A percentile compares a stretch with the other conserved stretches of the same genome.
These are phyloP conservation scores for Drosophila carrolli DNA, from an alignment of 1,140 invertebrate species.

Conservation along the genomic window DNA sequence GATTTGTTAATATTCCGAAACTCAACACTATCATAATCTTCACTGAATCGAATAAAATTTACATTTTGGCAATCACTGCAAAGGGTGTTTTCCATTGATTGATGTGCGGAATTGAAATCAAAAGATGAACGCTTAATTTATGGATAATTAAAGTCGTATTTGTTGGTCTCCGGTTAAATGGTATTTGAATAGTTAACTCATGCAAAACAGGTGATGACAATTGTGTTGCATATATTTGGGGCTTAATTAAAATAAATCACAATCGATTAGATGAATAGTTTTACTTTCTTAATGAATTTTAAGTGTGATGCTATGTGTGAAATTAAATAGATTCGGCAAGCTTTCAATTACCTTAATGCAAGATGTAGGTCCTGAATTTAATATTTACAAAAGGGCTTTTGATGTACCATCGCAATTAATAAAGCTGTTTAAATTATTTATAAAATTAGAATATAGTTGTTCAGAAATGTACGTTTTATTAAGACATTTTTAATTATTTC, in stretches of 20 bases:
- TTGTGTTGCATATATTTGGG: constrained; percentile 14
- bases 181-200: constrained; percentile 18
- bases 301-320: background rate
- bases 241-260: constrained; percentile 6
- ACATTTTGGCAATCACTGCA: constrained; percentile 5
- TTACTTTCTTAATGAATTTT: constrained; percentile 12
- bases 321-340: no score
- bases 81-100: constrained; percentile 17
- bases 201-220: constrained; percentile 14
- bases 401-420: background rate
- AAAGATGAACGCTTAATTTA: constrained; percentile 28
- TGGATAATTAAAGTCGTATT: constrained; percentile 29
- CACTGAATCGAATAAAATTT: constrained; percentile 9
- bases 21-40: constrained; percentile 2
- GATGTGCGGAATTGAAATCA: constrained; percentile 20
- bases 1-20: constrained; percentile 22
- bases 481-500: no score
- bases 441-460: no score
- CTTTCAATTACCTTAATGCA: no score
- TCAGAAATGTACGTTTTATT: no score
- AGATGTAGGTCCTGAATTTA: no score
- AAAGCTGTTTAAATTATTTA: no score
- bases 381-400: no score
- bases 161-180: constrained; percentile 10
- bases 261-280: background rate